These are phyloP conservation scores for Hepsetus odoe DNA, from an alignment of 2,113 vertebrate species.

Conservation along the genomic window DNA sequence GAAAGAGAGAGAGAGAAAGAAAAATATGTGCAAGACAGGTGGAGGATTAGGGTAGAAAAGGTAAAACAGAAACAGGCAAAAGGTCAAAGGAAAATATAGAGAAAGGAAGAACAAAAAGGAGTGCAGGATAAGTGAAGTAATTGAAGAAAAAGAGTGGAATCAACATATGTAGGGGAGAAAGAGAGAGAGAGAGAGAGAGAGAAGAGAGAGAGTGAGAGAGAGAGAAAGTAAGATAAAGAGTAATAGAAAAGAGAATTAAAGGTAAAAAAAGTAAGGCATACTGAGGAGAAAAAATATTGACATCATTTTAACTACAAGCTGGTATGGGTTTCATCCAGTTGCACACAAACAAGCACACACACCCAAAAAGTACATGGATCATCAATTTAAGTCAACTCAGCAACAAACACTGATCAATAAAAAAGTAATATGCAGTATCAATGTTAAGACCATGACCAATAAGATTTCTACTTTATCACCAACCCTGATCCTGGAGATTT, in stretches of 20 bases:
- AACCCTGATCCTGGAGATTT: too few species aligned
- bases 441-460: too few species aligned
- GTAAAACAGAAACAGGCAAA: neutral
- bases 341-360: conserved; percentile 14
- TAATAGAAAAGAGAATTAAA: neutral
- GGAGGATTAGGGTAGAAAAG: neutral
- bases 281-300: neutral
- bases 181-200: neutral
- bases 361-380: neutral
- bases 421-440: neutral
- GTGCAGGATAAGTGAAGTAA: neutral
- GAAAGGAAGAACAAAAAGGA: neutral
- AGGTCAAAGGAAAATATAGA: neutral
- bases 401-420: neutral
- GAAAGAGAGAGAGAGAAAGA: neutral
- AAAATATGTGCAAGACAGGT: conserved; percentile 62
- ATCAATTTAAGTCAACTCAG: neutral
- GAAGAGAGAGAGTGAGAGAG: neutral
- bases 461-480: too few species aligned
- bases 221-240: neutral
- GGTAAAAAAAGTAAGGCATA: neutral
- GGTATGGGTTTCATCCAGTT: neutral
- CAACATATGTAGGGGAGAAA: neutral
- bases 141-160: neutral
- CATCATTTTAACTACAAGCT: neutral